phyloP scores from a whole-genome alignment of 2,113 vertebrate species.

The Dendropsophus ebraccatus region DNA sequence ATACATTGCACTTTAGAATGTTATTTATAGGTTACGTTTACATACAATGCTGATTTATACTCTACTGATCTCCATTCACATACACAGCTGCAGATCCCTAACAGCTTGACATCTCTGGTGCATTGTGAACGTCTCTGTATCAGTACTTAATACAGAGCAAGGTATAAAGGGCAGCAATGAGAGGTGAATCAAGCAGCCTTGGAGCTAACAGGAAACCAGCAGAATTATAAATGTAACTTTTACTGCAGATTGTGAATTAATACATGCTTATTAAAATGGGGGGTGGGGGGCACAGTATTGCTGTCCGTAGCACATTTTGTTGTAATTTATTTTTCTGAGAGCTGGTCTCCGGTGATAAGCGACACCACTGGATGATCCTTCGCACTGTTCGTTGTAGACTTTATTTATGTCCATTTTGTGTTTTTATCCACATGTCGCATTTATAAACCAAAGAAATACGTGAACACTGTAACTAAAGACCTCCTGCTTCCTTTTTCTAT shows the following conservation, averaged over 20 bases:
- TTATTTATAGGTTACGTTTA: background rate
- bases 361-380: background rate
- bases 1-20: background rate
- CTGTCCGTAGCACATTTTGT: background rate
- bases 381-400: background rate
- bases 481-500: slow-evolving; percentile 4
- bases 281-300: background rate
- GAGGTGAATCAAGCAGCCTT: background rate
- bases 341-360: slow-evolving; percentile 9
- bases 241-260: background rate
- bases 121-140: background rate
- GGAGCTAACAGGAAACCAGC: background rate
- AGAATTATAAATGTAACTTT: background rate
- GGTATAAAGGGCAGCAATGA: background rate
- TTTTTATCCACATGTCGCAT: slow-evolving; percentile 1
- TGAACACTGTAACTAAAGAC: slow-evolving; percentile 11
- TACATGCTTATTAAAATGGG: too few relatives aligned
- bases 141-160: background rate
- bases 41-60: too few relatives aligned
- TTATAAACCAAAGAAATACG: slow-evolving; percentile 52
- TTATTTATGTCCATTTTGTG: background rate
- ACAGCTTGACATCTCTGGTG: too few relatives aligned
- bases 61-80: background rate
- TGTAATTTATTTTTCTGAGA: slow-evolving; percentile 10
- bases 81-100: background rate